Evolutionary conservation across 1,140 invertebrate species (phyloP).

Genomic region (Drosophila arawakana): DNA sequence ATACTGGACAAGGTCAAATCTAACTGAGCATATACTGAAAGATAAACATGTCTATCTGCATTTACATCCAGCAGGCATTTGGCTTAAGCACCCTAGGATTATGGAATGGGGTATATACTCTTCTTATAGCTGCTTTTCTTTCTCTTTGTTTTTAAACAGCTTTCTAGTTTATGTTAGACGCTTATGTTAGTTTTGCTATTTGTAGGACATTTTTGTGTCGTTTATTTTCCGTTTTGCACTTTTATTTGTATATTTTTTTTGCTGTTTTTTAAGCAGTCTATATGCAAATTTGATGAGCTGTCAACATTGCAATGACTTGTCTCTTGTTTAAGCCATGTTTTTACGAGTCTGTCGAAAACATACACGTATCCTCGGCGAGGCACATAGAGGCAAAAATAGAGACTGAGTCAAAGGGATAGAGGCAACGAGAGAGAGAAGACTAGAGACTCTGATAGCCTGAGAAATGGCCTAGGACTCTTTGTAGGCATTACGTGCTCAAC

Average conservation of each 20-base stretch:
- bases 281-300: constrained; percentile 58
- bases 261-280: constrained; percentile 40
- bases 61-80: no score
- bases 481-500: constrained; percentile 52
- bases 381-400: not conserved
- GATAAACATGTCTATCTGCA: no score
- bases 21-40: no score
- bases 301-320: constrained; percentile 44
- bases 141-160: no score
- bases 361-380: not conserved
- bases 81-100: no score
- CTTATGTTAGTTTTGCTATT: not conserved
- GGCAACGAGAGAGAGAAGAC: not conserved
- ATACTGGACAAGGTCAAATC: no score
- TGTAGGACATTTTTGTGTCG: constrained; percentile 4
- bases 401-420: not conserved
- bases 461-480: constrained; percentile 40
- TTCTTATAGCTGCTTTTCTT: no score
- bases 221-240: not conserved
- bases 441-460: constrained; percentile 21
- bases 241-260: constrained; percentile 14
- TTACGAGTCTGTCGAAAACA: constrained; percentile 33
- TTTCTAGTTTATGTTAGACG: not conserved
- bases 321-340: constrained; percentile 47
- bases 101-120: no score